Base-by-base conservation (phyloP, 1,140 invertebrate species). In the Probaryconus sp. region DNA sequence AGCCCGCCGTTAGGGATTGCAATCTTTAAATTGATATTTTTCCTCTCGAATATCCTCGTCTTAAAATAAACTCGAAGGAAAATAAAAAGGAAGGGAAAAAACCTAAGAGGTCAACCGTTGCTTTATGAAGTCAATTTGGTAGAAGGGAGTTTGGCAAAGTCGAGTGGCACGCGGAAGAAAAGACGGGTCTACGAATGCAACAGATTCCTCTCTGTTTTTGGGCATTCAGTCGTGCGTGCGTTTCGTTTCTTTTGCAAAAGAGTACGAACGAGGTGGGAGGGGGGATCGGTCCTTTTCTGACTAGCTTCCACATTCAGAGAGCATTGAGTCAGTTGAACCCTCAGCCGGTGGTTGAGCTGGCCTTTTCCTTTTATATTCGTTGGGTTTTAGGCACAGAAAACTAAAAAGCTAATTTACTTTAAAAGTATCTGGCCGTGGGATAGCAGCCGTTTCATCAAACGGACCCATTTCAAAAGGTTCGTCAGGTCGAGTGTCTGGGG, bases 321-420 rank as follows among this genome's bases (percentile, higher is more conserved):
- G 72, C 77, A 84, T 85, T 84, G 80, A 83, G 51, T 67, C 79
- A 78, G 79, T 80, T 80, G 78, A 84, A 84, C 83, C 83, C 83
- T 81, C 76, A 51, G 47, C 63, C 63, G 42, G 63, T 42, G 69
- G 45, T 61, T 50, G 73, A 56, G 42, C 65, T 50, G 67, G 69
- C 70, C 81, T 81, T 45, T 35, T 64, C 64, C 82, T 81, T 83
- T 83, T 84, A 83, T 80, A 80, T 82, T 82, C 79, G 58, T 68
- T 37, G 72, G 70, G 78, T 85, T 87, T 86, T 84, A 79, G 79
- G 78, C 82, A 79, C 76, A 79, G 79, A 82, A 87, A 87, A 87
- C 85, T 88, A 85, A 87, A 88, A 87, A 87, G 87, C 85, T 88
- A 87, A 88, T 88, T 88, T 88, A 87, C 85, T 87, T 88, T 85